Percentiles rank a stretch among this genome's conserved stretches.
phyloP scores from a whole-genome alignment of 2,797 vertebrate genomes.

The Furcifer pardalis region DNA sequence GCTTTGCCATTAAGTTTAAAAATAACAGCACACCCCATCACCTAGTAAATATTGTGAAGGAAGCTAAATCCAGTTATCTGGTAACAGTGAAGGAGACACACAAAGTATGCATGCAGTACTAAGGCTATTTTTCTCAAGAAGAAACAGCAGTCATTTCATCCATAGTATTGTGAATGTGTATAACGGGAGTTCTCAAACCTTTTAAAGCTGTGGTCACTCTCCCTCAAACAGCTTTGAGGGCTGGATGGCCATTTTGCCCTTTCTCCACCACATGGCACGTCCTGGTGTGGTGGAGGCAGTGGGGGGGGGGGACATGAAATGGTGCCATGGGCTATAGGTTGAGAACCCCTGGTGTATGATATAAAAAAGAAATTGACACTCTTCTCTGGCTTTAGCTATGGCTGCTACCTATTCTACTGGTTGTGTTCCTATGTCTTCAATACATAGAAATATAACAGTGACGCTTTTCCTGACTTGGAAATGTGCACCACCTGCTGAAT shows the following conservation, averaged over 20 bases:
- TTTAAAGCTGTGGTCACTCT: too few relatives aligned
- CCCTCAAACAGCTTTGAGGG: too few relatives aligned
- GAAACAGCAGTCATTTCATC: background rate
- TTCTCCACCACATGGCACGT: too few relatives aligned
- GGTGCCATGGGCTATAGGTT: too few relatives aligned
- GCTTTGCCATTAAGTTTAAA: constrained; percentile 11
- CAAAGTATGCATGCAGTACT: background rate
- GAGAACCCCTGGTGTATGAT: too few relatives aligned
- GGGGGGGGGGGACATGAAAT: too few relatives aligned
- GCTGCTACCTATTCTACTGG: background rate
- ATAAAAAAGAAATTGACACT: background rate
- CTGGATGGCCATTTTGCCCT: too few relatives aligned
- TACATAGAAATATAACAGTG: background rate
- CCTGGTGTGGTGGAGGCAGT: too few relatives aligned
- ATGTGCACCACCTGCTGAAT: background rate
- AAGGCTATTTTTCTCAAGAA: background rate
- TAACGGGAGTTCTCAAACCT: too few relatives aligned
- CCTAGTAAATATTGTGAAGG: background rate
- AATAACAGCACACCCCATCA: background rate
- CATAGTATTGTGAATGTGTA: background rate
- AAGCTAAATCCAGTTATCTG: background rate
- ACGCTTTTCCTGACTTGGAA: background rate
- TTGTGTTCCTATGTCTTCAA: background rate
- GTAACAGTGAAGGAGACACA: background rate
- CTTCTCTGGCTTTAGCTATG: background rate